These are phyloP conservation scores for Drosophila sordidapex DNA, from an alignment of 2,888 invertebrate species.

Conservation along the genomic window DNA sequence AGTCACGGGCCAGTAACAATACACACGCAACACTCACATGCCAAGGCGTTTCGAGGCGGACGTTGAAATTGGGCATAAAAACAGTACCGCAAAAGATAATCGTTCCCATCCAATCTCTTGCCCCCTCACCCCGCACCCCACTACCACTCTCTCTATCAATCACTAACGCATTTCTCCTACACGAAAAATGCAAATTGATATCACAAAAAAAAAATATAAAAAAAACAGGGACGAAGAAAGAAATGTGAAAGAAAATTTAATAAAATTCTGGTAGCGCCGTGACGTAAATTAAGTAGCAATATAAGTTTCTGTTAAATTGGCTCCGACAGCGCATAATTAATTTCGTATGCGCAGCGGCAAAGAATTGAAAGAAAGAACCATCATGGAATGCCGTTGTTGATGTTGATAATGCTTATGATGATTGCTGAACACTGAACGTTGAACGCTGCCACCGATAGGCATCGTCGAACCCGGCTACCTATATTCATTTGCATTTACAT, in stretches of 20 bases:
- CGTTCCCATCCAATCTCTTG: slow-evolving; percentile 45
- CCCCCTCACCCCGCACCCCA: not conserved
- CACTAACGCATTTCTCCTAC: slow-evolving; percentile 70
- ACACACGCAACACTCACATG: slow-evolving; percentile 51
- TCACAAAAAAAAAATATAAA: slow-evolving; percentile 25
- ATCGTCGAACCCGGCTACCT: slow-evolving; percentile 45
- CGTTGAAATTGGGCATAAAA: slow-evolving; percentile 77
- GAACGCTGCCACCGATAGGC: slow-evolving; percentile 49
- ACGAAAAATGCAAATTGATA: slow-evolving; percentile 72
- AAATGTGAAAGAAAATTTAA: slow-evolving; percentile 33
- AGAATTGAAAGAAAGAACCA: slow-evolving; percentile 66
- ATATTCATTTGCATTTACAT: slow-evolving; percentile 59
- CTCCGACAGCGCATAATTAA: slow-evolving; percentile 76
- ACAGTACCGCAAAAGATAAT: slow-evolving; percentile 73
- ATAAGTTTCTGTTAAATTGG: slow-evolving; percentile 75
- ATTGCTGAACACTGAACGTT: slow-evolving; percentile 46
- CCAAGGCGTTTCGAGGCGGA: slow-evolving; percentile 75
- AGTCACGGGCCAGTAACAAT: slow-evolving; percentile 50
- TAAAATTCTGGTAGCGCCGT: slow-evolving; percentile 74
- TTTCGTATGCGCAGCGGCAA: slow-evolving; percentile 71
- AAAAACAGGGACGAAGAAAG: slow-evolving; percentile 3
- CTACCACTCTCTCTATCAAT: slow-evolving; percentile 52
- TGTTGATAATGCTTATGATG: slow-evolving; percentile 66
- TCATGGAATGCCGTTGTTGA: slow-evolving; percentile 65
- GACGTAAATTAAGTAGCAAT: slow-evolving; percentile 79